These are phyloP conservation scores for Cyphomyrmex costatus DNA, from an alignment of 1,140 invertebrate genomes.

Conservation along the genomic window DNA sequence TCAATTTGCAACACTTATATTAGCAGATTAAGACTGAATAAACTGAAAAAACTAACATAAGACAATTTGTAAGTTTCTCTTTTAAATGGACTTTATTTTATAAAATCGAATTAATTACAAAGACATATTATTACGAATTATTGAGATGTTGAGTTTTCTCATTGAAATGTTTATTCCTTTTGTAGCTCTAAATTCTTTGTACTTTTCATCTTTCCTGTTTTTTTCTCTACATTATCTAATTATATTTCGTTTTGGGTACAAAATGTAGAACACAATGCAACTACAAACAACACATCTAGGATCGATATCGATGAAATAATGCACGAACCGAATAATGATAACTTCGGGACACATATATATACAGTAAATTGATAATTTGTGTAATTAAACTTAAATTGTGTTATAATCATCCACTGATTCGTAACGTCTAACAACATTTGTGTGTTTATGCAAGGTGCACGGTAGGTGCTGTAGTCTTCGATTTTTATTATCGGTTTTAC, in stretches of 20 bases:
- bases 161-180: not conserved
- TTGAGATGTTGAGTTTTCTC: not conserved
- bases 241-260: constrained; percentile 3
- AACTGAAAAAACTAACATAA: not conserved
- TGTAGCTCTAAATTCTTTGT: not conserved
- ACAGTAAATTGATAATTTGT: not conserved
- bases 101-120: constrained; percentile 25
- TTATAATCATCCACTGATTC: constrained; percentile 20
- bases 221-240: not conserved
- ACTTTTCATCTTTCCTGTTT: not conserved
- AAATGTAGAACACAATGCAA: not conserved
- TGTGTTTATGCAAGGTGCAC: not conserved
- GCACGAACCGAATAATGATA: not conserved
- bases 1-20: not conserved
- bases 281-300: not conserved
- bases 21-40: not conserved
- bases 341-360: constrained; percentile 15
- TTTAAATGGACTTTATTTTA: constrained; percentile 40
- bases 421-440: constrained; percentile 12
- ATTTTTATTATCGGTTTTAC: not conserved
- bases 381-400: constrained; percentile 3
- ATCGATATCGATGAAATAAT: not conserved
- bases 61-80: not conserved
- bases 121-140: constrained; percentile 1
- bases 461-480: not conserved